phyloP scores from a whole-genome alignment of 2,797 vertebrate genomes.

The Crypturellus tataupa region DNA sequence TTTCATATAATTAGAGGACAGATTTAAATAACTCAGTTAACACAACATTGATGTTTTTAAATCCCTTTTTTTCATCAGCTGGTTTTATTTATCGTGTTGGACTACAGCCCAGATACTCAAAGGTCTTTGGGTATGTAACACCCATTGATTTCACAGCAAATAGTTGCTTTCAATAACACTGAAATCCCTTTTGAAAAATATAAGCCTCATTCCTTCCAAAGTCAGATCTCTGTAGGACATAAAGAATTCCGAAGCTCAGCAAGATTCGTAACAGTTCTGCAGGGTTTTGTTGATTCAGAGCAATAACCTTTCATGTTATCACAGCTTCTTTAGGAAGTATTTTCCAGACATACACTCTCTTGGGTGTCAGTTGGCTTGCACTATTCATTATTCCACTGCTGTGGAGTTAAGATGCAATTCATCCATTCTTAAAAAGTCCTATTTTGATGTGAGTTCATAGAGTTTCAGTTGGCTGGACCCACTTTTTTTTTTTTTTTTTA shows the following conservation, averaged over 20 bases:
- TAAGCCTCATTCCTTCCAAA: neutral
- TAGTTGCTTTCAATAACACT: neutral
- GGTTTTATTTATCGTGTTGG: slow-evolving; percentile 24
- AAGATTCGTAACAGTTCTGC: neutral
- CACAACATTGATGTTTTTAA: neutral
- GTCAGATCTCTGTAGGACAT: neutral
- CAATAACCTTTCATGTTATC: neutral
- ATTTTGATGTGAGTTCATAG: neutral
- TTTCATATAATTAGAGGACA: neutral
- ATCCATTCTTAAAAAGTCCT: neutral
- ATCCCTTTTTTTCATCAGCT: neutral
- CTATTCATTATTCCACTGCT: neutral
- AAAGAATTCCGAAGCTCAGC: neutral
- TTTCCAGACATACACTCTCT: neutral
- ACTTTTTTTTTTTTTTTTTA: neutral
- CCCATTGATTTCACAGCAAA: slow-evolving; percentile 31
- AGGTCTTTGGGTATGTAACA: neutral
- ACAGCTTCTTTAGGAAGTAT: neutral
- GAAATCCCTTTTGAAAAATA: slow-evolving; percentile 33
- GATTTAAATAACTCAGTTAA: neutral
- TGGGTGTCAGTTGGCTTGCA: neutral
- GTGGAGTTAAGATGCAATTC: neutral
- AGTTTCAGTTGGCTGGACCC: neutral
- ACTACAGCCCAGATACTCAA: neutral
- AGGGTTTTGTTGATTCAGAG: neutral